These are phyloP conservation scores for Gari tellinella DNA, from an alignment of 2,888 invertebrate genomes.

Conservation along the genomic window DNA sequence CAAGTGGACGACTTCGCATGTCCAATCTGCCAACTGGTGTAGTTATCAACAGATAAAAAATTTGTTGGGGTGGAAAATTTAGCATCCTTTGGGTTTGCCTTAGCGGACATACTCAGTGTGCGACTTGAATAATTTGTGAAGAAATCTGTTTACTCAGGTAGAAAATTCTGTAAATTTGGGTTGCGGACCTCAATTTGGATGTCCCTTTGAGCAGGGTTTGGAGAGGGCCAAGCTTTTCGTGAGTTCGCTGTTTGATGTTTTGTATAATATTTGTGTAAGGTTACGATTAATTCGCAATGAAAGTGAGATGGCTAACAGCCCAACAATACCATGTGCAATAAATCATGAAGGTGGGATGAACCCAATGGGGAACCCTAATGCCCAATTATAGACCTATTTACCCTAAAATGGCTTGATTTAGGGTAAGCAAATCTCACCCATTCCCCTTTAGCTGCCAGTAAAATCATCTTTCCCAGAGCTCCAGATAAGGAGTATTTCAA, in stretches of 20 bases:
- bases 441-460: no score
- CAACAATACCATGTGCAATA: no score
- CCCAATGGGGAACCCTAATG: no score
- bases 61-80: slow-evolving; percentile 33
- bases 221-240: slow-evolving; percentile 12
- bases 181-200: slow-evolving; percentile 18
- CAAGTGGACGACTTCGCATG: slow-evolving; percentile 15
- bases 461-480: no score
- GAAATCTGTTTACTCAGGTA: slow-evolving; percentile 15
- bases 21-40: not conserved
- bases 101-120: not conserved
- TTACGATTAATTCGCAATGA: slow-evolving; percentile 36
- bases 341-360: no score
- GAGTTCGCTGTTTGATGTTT: slow-evolving; percentile 35
- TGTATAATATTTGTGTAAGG: slow-evolving; percentile 48
- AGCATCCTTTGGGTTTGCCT: slow-evolving; percentile 29
- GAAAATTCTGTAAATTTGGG: slow-evolving; percentile 33
- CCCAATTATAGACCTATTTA: no score
- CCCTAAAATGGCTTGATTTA: no score
- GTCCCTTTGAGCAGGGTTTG: slow-evolving; percentile 18
- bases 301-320: slow-evolving; percentile 1
- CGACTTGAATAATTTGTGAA: not conserved
- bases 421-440: no score
- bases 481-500: no score
- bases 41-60: slow-evolving; percentile 20